These are phyloP conservation scores for Chrysodeixis includens DNA, from an alignment of 2,888 invertebrate genomes.

Conservation along the genomic window DNA sequence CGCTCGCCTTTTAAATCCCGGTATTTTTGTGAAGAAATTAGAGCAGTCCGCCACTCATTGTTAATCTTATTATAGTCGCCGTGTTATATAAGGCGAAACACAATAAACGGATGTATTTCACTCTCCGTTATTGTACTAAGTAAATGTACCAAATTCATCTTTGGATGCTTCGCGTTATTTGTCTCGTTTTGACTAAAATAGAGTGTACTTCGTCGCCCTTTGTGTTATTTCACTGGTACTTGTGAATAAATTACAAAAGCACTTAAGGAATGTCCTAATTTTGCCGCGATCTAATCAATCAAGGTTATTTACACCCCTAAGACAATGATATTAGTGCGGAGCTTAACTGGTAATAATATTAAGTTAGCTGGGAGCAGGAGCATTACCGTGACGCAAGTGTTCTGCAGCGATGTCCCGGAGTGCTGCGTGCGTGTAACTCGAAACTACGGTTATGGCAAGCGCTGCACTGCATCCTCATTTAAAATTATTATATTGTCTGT, in stretches of 20 bases:
- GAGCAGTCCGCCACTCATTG: conserved; percentile 46
- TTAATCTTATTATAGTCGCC: conserved; percentile 56
- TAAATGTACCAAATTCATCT: conserved; percentile 6
- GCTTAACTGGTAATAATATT: conserved; percentile 1
- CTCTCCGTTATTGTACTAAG: conserved; percentile 5
- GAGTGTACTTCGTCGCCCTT: conserved; percentile 19
- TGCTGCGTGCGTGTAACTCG: conserved; percentile 1
- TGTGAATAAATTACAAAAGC: conserved; percentile 7
- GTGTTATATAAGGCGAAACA: conserved; percentile 30
- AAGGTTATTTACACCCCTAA: not conserved
- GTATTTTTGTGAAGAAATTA: conserved; percentile 52
- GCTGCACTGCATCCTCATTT: not conserved
- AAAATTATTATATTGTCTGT: not conserved
- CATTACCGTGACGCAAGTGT: not conserved
- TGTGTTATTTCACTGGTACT: conserved; percentile 5
- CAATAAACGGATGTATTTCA: conserved; percentile 26
- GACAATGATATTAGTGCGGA: not conserved
- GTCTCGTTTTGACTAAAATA: conserved; percentile 29
- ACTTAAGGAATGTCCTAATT: not conserved
- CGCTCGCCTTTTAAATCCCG: conserved; percentile 46
- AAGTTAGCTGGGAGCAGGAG: not conserved
- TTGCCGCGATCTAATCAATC: conserved; percentile 3
- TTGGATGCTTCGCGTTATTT: conserved; percentile 18
- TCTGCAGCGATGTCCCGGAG: not conserved
- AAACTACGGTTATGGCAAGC: conserved; percentile 4